These are phyloP conservation scores for Heptranchias perlo DNA, from an alignment of 2,113 vertebrate species.

Conservation along the genomic window DNA sequence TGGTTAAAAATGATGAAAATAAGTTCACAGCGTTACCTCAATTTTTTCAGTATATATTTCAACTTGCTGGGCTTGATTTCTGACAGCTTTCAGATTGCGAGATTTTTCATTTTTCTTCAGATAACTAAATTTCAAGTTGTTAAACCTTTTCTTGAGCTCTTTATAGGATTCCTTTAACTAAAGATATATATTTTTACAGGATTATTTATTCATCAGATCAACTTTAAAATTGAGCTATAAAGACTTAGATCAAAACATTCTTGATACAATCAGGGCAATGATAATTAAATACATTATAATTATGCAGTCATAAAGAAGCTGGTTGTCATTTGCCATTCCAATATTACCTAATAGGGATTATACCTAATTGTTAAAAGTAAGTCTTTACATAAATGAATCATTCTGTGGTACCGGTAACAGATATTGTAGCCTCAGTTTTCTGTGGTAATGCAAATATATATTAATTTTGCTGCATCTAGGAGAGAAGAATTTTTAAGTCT, in stretches of 20 bases:
- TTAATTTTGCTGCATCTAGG: not conserved
- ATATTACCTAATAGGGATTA: not conserved
- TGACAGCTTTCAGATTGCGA: slow-evolving; percentile 69
- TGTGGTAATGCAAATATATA: not conserved
- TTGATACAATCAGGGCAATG: not conserved
- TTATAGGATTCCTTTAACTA: slow-evolving; percentile 78
- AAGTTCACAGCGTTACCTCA: slow-evolving; percentile 55
- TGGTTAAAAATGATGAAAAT: not conserved
- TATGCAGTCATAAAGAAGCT: not conserved
- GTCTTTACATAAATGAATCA: not conserved
- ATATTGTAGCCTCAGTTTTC: not conserved
- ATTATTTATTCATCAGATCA: not conserved
- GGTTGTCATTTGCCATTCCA: not conserved
- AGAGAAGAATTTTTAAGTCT: not conserved
- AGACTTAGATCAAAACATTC: not conserved
- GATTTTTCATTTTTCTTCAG: slow-evolving; percentile 73
- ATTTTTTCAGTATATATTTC: slow-evolving; percentile 67
- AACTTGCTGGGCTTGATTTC: slow-evolving; percentile 75
- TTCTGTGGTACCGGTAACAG: not conserved
- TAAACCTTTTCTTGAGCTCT: slow-evolving; percentile 82
- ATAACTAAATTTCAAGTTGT: slow-evolving; percentile 81
- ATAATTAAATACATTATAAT: not conserved
- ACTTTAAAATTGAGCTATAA: not conserved
- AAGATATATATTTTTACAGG: slow-evolving; percentile 39
- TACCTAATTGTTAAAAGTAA: not conserved